phyloP scores from a whole-genome alignment of 2,888 invertebrate species.

The Tenthredo livida region DNA sequence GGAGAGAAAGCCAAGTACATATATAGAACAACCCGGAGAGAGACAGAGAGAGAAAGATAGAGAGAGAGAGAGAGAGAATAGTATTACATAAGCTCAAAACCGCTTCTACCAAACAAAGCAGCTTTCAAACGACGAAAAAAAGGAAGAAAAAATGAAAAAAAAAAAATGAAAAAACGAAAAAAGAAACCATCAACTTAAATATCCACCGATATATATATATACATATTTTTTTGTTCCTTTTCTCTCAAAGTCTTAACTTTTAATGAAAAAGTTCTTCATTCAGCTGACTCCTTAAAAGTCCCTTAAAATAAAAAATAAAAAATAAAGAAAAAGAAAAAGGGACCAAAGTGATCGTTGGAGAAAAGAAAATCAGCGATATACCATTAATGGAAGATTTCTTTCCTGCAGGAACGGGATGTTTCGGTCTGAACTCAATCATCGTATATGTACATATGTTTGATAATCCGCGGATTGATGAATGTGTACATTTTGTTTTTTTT shows the following conservation, averaged over 20 bases:
- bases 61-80: not conserved
- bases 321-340: not conserved
- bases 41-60: not conserved
- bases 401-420: too few species aligned
- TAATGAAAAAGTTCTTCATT: constrained; percentile 14
- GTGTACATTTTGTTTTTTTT: too few species aligned
- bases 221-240: too few species aligned
- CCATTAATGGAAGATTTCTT: not conserved
- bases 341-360: not conserved
- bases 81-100: not conserved
- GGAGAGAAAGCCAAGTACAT: not conserved
- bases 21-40: not conserved
- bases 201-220: not conserved
- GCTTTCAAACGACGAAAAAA: not conserved
- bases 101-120: not conserved
- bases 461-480: too few species aligned
- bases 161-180: not conserved
- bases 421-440: too few species aligned
- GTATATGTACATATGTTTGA: too few species aligned
- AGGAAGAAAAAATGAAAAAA: not conserved
- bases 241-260: not conserved
- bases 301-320: too few species aligned
- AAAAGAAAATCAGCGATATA: not conserved
- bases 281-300: not conserved
- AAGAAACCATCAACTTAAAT: not conserved